Conservation (phyloP, 1,140 invertebrate genomes). For the Solenopsis fugax region DNA sequence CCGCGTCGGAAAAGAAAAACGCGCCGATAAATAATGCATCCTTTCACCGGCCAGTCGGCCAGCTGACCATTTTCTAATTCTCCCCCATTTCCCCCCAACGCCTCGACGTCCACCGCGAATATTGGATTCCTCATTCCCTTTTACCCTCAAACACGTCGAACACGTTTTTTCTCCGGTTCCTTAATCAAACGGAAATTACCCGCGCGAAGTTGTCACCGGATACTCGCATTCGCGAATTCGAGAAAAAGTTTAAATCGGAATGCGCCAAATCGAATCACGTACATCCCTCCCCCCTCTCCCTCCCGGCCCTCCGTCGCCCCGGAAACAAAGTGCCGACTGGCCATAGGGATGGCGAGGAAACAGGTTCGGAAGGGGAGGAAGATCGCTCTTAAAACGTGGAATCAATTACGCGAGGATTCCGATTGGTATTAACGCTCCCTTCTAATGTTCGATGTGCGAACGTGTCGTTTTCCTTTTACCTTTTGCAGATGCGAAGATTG, state of each 20-base stretch:
- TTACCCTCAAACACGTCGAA: slow-evolving; percentile 53
- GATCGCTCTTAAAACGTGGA: slow-evolving; percentile 65
- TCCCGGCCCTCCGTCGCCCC: slow-evolving; percentile 52
- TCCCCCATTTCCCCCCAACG: not conserved
- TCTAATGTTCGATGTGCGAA: slow-evolving; percentile 43
- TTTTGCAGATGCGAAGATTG: not conserved
- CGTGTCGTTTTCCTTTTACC: slow-evolving; percentile 25
- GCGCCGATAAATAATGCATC: slow-evolving; percentile 63
- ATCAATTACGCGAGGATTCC: slow-evolving; percentile 64
- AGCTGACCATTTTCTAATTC: slow-evolving; percentile 57
- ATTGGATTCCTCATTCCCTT: slow-evolving; percentile 74
- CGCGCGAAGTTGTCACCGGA: slow-evolving; percentile 79
- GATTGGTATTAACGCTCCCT: slow-evolving; percentile 57
- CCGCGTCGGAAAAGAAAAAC: slow-evolving; percentile 41
- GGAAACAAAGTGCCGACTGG: slow-evolving; percentile 71
- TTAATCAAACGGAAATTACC: slow-evolving; percentile 85
- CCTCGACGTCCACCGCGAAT: slow-evolving; percentile 71
- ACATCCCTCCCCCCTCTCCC: slow-evolving; percentile 46
- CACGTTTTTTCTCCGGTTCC: slow-evolving; percentile 58
- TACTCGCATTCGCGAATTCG: slow-evolving; percentile 70
- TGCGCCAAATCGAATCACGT: slow-evolving; percentile 85
- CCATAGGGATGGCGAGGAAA: slow-evolving; percentile 29
- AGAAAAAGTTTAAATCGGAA: slow-evolving; percentile 85
- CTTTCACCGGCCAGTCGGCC: slow-evolving; percentile 56
- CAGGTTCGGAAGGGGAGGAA: slow-evolving; percentile 33